Percentiles rank a stretch among this genome's conserved stretches.
Conservation (phyloP, 2,797 vertebrate genomes). For the Dendrocincla tyrannina region DNA sequence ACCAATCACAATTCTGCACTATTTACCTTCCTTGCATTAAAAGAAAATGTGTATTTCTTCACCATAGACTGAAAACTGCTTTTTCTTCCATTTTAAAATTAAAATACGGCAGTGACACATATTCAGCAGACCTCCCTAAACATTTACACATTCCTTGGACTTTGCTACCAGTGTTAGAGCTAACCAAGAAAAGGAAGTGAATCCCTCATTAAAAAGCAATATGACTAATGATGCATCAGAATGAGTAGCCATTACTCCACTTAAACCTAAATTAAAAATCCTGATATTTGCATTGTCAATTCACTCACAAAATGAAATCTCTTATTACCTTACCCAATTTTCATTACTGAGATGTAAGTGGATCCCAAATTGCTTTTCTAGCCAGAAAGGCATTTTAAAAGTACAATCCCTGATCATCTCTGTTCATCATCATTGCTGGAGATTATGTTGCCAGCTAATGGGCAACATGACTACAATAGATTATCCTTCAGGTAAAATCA, state of each 20-base stretch:
- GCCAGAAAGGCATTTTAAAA: conserved; percentile 34
- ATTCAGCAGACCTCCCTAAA: conserved; percentile 11
- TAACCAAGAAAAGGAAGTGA: conserved; percentile 32
- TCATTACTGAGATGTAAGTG: conserved; percentile 11
- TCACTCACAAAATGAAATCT: conserved; percentile 45
- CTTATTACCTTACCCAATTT: conserved; percentile 56
- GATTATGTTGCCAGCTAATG: conserved; percentile 36
- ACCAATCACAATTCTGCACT: neutral
- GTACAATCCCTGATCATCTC: conserved; percentile 5
- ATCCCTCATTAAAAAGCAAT: conserved; percentile 62
- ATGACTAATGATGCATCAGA: conserved; percentile 63
- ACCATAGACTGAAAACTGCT: neutral
- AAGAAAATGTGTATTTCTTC: neutral
- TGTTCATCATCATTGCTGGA: conserved; percentile 10
- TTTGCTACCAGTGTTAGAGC: conserved; percentile 29
- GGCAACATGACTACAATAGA: conserved; percentile 22
- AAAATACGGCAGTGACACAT: neutral
- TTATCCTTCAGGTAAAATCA: conserved; percentile 28
- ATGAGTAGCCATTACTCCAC: conserved; percentile 54
- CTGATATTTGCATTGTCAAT: conserved; percentile 22
- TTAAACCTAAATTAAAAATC: conserved; percentile 71
- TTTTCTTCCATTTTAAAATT: conserved; percentile 24
- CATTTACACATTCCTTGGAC: neutral
- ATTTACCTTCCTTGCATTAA: neutral
- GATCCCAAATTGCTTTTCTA: conserved; percentile 19